Evolutionary conservation across 2,888 invertebrate species (phyloP), one percentile per base, ranked within the genome.

Genomic region (Hofmannophila pseudospretella): DNA sequence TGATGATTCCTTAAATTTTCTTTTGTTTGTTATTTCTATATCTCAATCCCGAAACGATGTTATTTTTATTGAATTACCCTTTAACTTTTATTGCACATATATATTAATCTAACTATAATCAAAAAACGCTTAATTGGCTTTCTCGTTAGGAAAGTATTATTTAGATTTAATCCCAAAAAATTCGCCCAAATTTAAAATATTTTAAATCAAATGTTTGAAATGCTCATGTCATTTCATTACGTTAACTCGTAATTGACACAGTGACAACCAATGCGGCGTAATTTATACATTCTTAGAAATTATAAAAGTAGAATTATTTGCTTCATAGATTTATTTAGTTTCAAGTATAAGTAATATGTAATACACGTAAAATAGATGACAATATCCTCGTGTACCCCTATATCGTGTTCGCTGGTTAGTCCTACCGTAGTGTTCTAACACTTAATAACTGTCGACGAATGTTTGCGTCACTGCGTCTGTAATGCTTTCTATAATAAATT

Each of bases 391-490:
- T 41, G 41, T 19, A 20, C 13, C 12, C 39, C 25, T 39, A 56
- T 57, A 51, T 63, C 65, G 54, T 61, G 65, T 72, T 71, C 65
- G 52, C 56, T 56, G 55, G 51, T 59, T 60, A 65, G 55, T 70
- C 72, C 70, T 59, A 67, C 63, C 73, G 72, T 71, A 67, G 65
- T 67, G 73, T 67, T 73, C 72, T 72, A 76, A 57, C 76, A 73
- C 82, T 84, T 85, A 80, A 81, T 84, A 84, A 72, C 84, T 84
- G 85, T 85, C 85, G 71, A 70, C 79, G 67, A 71, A 61, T 65
- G 80, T 80, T 80, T 78, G 80, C 81, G 79, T 82, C 82, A 78
- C 71, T 61, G 58, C 60, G 68, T 56, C 72, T 70, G 77, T 74
- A 70, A 65, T 70, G 74, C 75, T 73, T 70, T 71, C 63, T 62